Evolutionary conservation across 2,113 vertebrate species (phyloP).

Genomic region (Sceloporus tristichus): DNA sequence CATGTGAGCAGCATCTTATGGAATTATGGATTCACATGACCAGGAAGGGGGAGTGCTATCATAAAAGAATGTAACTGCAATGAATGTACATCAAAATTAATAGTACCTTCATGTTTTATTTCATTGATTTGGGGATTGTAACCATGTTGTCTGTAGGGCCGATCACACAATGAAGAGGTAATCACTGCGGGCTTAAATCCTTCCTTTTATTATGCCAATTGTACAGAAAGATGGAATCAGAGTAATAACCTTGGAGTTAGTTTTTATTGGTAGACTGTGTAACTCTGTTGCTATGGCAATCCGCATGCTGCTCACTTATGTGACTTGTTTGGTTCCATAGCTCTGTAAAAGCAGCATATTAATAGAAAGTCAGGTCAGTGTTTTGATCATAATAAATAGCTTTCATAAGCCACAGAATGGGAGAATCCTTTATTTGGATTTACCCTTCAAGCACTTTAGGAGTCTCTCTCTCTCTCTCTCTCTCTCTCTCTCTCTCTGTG

Average conservation of each 20-base stretch:
- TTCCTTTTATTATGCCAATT: slow-evolving; percentile 53
- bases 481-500: too few species aligned
- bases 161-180: background rate
- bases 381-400: slow-evolving; percentile 50
- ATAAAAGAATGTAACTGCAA: slow-evolving; percentile 31
- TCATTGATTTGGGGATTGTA: slow-evolving; percentile 37
- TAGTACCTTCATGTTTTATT: slow-evolving; percentile 17
- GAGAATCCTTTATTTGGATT: slow-evolving; percentile 40
- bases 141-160: slow-evolving; percentile 36
- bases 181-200: slow-evolving; percentile 51
- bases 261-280: slow-evolving; percentile 48
- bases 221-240: slow-evolving; percentile 31
- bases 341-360: slow-evolving; percentile 48
- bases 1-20: background rate
- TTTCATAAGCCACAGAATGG: slow-evolving; percentile 42
- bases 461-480: too few species aligned
- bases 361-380: slow-evolving; percentile 35
- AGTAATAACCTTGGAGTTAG: slow-evolving; percentile 53
- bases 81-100: background rate
- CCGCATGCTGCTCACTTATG: background rate
- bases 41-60: background rate
- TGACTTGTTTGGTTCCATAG: slow-evolving; percentile 44
- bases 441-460: slow-evolving; percentile 39
- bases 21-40: slow-evolving; percentile 17
- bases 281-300: slow-evolving; percentile 60